Evolutionary conservation across 2,888 invertebrate genomes (phyloP).

Genomic region (Liposcelis brunnea): DNA sequence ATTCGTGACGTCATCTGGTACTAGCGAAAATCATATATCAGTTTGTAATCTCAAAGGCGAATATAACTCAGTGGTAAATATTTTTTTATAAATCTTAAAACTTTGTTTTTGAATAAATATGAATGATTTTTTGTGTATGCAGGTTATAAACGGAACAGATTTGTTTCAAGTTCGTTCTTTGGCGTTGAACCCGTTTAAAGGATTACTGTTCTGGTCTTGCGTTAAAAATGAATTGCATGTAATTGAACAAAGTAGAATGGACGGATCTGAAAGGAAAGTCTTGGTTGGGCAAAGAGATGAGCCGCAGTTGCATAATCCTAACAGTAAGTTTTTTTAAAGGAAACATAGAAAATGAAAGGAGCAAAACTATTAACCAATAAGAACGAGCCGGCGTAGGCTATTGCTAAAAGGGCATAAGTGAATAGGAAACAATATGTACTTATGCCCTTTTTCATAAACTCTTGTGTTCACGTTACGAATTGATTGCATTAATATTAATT

Average conservation of each 20-base stretch:
- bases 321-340: constrained; percentile 14
- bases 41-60: constrained; percentile 57
- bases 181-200: constrained; percentile 48
- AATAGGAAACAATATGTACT: too few relatives aligned
- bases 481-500: background rate
- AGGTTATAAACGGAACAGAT: constrained; percentile 15
- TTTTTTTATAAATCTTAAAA: constrained; percentile 7
- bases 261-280: constrained; percentile 13
- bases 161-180: constrained; percentile 37
- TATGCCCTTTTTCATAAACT: too few relatives aligned
- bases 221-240: constrained; percentile 28
- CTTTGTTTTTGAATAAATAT: background rate
- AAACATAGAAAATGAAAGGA: constrained; percentile 17
- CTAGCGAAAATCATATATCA: constrained; percentile 35
- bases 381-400: too few relatives aligned
- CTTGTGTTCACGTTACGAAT: too few relatives aligned
- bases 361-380: too few relatives aligned
- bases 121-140: constrained; percentile 7
- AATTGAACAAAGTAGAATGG: constrained; percentile 28
- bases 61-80: constrained; percentile 34
- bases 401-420: too few relatives aligned
- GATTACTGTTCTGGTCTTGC: constrained; percentile 39
- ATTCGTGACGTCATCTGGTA: constrained; percentile 47
- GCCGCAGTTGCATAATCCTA: constrained; percentile 8
- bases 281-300: constrained; percentile 20